Percentiles rank a stretch among this genome's conserved stretches.
These are phyloP conservation scores for Agonopterix arenella DNA, from an alignment of 2,888 invertebrate genomes.

Conservation along the genomic window DNA sequence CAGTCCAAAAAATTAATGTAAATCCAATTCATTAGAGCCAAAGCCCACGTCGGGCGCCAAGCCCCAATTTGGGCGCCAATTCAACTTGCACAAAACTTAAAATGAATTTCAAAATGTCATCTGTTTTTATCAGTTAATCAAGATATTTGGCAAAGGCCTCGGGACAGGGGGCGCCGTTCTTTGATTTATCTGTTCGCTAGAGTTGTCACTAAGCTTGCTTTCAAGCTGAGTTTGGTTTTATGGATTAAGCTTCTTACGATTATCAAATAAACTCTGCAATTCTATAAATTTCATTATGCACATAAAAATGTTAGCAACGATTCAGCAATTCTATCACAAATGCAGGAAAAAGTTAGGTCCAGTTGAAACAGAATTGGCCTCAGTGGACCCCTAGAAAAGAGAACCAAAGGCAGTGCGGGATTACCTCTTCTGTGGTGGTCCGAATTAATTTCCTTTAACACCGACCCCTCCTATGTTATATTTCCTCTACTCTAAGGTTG, in stretches of 20 bases:
- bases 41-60: not conserved
- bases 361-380: too few species aligned
- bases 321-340: too few species aligned
- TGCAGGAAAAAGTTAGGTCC: too few species aligned
- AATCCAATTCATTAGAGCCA: not conserved
- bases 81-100: slow-evolving; percentile 5
- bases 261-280: not conserved
- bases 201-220: not conserved
- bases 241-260: not conserved
- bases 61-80: slow-evolving; percentile 1
- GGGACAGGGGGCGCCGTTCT: slow-evolving; percentile 4
- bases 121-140: slow-evolving; percentile 9
- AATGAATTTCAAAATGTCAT: not conserved
- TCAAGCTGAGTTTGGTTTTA: not conserved
- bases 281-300: too few species aligned
- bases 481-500: too few species aligned
- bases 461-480: too few species aligned
- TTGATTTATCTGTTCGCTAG: slow-evolving; percentile 4
- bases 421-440: too few species aligned
- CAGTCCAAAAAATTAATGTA: too few species aligned
- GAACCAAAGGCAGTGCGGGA: too few species aligned
- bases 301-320: too few species aligned
- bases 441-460: too few species aligned
- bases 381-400: too few species aligned
- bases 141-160: slow-evolving; percentile 9